A percentile compares a stretch with the other conserved stretches of the same genome.
Evolutionary conservation across 2,797 vertebrate species (phyloP).

Genomic region (Tragopan temminckii): DNA sequence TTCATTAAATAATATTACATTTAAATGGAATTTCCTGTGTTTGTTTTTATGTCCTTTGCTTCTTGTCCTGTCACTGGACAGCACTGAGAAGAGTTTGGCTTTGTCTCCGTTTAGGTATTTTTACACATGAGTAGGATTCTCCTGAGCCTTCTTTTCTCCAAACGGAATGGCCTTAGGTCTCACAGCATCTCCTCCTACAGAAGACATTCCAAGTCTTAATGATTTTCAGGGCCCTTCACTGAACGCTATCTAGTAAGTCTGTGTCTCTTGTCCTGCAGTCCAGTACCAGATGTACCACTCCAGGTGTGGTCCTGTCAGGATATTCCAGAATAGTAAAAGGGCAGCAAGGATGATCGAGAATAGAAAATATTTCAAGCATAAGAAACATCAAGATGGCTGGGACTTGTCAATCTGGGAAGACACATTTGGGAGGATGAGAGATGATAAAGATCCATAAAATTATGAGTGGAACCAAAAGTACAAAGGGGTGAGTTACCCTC

Average conservation of each 20-base stretch:
- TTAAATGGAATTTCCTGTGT: background rate
- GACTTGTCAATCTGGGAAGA: background rate
- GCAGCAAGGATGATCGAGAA: background rate
- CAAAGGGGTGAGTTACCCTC: background rate
- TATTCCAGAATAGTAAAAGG: background rate
- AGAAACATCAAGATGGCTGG: background rate
- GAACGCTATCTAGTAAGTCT: background rate
- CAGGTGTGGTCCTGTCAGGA: background rate
- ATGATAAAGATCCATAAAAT: background rate
- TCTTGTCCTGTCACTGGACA: background rate
- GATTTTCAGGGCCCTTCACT: background rate
- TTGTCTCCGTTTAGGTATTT: background rate
- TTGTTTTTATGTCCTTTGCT: background rate
- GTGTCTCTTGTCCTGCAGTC: background rate
- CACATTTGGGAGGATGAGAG: background rate
- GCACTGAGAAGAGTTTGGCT: background rate
- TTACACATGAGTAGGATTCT: background rate
- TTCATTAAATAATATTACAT: too few relatives aligned
- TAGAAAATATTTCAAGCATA: background rate
- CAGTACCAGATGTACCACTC: background rate
- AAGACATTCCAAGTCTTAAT: background rate
- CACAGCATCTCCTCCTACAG: background rate
- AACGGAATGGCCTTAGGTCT: background rate
- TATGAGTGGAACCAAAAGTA: background rate
- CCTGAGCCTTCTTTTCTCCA: background rate